Conservation (phyloP, 2,888 invertebrate species). For the Orchesellides sinensis region DNA sequence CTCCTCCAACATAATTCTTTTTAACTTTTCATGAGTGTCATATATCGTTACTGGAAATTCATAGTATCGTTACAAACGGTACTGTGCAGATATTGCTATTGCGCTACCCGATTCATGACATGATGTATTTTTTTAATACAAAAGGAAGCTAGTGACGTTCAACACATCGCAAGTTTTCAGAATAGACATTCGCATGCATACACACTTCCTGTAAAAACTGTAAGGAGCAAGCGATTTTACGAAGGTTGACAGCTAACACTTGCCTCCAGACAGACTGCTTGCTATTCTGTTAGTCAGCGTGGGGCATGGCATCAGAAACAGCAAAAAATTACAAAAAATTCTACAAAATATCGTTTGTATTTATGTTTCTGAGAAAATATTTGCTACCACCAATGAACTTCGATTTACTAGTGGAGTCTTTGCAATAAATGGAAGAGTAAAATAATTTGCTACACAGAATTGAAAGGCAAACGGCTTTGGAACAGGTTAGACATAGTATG, state of each 20-base stretch:
- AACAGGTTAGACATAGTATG: too few relatives aligned
- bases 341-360: too few relatives aligned
- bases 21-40: slow-evolving; percentile 12
- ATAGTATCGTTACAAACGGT: too few relatives aligned
- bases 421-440: too few relatives aligned
- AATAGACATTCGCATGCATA: background rate
- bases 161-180: slow-evolving; percentile 10
- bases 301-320: background rate
- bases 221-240: slow-evolving; percentile 39
- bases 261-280: slow-evolving; percentile 6
- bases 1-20: background rate
- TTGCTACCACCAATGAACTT: too few relatives aligned
- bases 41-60: slow-evolving; percentile 10
- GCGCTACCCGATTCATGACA: too few relatives aligned
- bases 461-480: too few relatives aligned
- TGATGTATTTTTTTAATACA: too few relatives aligned
- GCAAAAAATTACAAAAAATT: background rate
- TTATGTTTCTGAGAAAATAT: too few relatives aligned
- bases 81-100: too few relatives aligned
- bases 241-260: slow-evolving; percentile 51
- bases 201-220: background rate
- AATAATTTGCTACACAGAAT: too few relatives aligned
- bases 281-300: background rate
- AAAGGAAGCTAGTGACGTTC: background rate
- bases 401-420: too few relatives aligned